Evolutionary conservation across 1,140 invertebrate species (phyloP), one percentile per base, ranked within the genome.

Genomic region (Sycophaga agraensis): DNA sequence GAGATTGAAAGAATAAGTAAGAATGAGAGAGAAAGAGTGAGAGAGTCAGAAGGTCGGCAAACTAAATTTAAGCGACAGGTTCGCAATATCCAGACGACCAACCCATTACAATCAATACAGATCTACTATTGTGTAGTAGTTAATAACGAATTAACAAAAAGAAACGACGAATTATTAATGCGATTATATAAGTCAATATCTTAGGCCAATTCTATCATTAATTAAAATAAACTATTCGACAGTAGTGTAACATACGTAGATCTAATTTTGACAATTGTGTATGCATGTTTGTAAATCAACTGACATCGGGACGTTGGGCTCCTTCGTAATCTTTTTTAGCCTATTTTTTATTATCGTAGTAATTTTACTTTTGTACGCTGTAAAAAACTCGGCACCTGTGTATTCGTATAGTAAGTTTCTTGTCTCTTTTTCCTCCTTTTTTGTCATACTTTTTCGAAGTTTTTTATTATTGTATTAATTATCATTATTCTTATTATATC

Each of bases 121-220:
- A 50, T 57, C 61, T 63, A 63, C 60, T 63, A 63, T 51, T 51
- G 28, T 39, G 46, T 63, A 63, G 61, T 57, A 58, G 61, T 63
- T 58, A 57, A 63, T 57, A 63, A 57, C 48, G 43, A 63, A 58
- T 58, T 51, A 51, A 51, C 46, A 63, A 39, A 63, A 43, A 63
- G 26, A 46, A 59, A 59, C 16, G 53, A 63, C 46, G 39, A 64
- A 64, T 64, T 53, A 51, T 53, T 59, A 59, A 64, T 54, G 50
- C 22, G 55, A 28, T 64, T 64, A 46, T 54, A 56, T 54, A 59
- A 64, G 62, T 64, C 62, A 64, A 64, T 64, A 64, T 51, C 54
- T 53, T 57, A 63, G 40, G 48, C 54, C 46, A 48, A 45, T 51
- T 63, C 19, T 57, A 63, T 17, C 53, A 58, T 31, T 63, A 63